Evolutionary conservation across 2,888 invertebrate species (phyloP), one percentile per base, ranked within the genome.

Genomic region (Alloplasta piceator): DNA sequence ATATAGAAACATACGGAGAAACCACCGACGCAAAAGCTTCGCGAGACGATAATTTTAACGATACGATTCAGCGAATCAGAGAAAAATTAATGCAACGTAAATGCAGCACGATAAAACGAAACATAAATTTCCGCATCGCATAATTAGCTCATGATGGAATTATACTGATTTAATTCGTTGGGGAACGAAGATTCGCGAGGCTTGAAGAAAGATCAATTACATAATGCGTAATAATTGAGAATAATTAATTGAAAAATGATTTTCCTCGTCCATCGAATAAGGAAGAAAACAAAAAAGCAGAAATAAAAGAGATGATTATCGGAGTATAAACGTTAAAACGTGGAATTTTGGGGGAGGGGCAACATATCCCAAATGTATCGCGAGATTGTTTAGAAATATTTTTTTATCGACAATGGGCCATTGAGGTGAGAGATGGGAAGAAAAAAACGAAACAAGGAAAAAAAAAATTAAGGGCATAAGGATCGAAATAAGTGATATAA

Each of bases 311-410:
- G 56, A 7, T 56, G 5, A 56, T 26, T 16, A 56, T 61, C 63
- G 38, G 63, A 36, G 39, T 61, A 26, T 26, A 26, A 68, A 78
- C 66, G 41, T 52, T 67, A 67, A 48, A 67, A 74, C 41, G 76
- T 77, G 68, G 52, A 74, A 78, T 71, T 81, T 26, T 82, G 38
- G 70, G 48, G 71, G 70, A 41, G 71, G 72, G 39, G 71, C 63
- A 74, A 81, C 81, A 84, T 84, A 84, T 84, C 82, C 58, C 61
- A 63, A 16, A 43, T 72, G 48, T 73, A 75, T 50, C 67, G 78
- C 75, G 71, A 71, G 67, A 77, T 72, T 67, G 64, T 76, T 83
- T 67, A 82, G 73, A 82, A 83, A 81, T 85, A 84, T 85, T 85
- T 85, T 85, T 85, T 79, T 85, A 85, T 83, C 77, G 75, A 77